Percentiles rank a stretch among this genome's conserved stretches.
phyloP scores from a whole-genome alignment of 2,113 vertebrate species.

The Otocyon megalotis region DNA sequence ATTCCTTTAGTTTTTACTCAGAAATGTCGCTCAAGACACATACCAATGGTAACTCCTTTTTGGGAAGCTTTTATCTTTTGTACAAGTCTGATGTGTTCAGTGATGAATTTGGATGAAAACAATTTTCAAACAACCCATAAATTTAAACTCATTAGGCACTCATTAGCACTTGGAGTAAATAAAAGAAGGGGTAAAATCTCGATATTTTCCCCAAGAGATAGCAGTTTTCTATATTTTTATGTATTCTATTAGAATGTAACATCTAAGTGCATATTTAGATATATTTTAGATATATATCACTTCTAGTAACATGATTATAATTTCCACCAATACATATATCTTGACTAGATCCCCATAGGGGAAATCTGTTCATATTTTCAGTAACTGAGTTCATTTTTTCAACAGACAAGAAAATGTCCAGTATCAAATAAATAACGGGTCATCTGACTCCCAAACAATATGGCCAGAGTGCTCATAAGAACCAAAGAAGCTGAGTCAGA shows the following conservation, averaged over 20 bases:
- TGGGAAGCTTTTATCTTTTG: neutral
- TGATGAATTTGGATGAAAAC: neutral
- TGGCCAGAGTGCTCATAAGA: constrained; percentile 12
- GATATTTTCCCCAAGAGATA: neutral
- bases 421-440: constrained; percentile 55
- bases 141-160: neutral
- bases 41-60: neutral
- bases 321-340: neutral
- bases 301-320: neutral
- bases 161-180: neutral
- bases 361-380: constrained; percentile 2
- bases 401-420: constrained; percentile 39
- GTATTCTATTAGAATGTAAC: neutral
- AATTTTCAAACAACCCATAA: neutral
- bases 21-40: neutral
- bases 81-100: neutral
- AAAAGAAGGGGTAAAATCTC: neutral
- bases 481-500: neutral
- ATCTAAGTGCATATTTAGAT: neutral
- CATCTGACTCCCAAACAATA: neutral
- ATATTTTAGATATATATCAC: neutral
- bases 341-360: neutral
- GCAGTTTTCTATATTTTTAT: neutral
- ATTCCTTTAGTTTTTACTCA: constrained; percentile 39
- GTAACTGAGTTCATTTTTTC: constrained; percentile 28